Base-by-base conservation (phyloP, 2,888 invertebrate species). In the Anthophora plumipes region DNA sequence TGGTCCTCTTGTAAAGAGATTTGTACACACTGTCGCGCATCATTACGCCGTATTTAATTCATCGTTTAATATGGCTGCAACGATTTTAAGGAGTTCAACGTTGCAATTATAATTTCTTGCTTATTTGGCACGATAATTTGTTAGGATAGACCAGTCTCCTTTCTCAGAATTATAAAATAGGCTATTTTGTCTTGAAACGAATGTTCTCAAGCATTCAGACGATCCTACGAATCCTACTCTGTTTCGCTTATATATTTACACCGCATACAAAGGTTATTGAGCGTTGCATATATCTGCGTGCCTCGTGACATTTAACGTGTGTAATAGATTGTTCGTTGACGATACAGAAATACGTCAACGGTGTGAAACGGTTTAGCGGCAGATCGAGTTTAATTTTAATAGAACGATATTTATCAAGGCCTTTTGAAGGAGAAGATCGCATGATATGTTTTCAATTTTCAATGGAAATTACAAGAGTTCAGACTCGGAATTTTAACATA, bases 301-400 rank as follows among this genome's bases (percentile, higher is more conserved):
- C 43, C 22, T 64, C 63, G 11, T 20, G 46, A 59, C 59, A 57
- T 22, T 69, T 69, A 22, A 68, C 50, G 48, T 48, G 43, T 25
- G 25, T n/a, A 69, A 69, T 59, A 52, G 77, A 78, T 64, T 31
- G 39, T 12, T 52, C 57, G 14, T 43, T 50, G 12, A 57, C 31
- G 20, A 17, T 67, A 20, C 12, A 46, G 68, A 41, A 59, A 57
- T 48, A 6, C 12, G 0, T 9, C 25, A 31, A 54, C 25, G 11
- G 3, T 55, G 12, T 22, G 22, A 37, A 46, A 22, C 31, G 11
- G 8, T 12, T 66, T 7, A 14, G 4, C 4, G 11, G 14, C 7
- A 50, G 2, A 37, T 57, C 17, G 55, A 31, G 20, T 41, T 25
- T 12, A 2, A 43, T 20, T 9, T 46, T n/a, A 39, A 39, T 22